Conservation (phyloP, 2,888 invertebrate genomes). For the Rhamnusium bicolor region DNA sequence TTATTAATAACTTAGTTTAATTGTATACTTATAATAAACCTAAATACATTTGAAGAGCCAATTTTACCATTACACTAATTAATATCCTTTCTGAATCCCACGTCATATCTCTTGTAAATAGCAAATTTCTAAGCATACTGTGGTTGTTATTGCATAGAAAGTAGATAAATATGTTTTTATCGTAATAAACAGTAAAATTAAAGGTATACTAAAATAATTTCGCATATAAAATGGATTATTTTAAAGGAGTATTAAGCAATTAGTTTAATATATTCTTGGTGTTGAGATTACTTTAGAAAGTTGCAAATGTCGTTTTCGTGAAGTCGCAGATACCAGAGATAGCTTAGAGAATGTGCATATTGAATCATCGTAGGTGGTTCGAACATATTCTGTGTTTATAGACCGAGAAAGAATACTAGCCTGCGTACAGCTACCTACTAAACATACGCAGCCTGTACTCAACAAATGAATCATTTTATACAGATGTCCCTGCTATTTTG, state of each 20-base stretch:
- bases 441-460: conserved; percentile 5
- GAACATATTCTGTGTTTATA: conserved; percentile 27
- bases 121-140: not conserved
- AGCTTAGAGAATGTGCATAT: conserved; percentile 32
- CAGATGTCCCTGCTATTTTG: not conserved
- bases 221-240: conserved; percentile 16
- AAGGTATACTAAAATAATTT: not conserved
- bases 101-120: not conserved
- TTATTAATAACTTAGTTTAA: not conserved
- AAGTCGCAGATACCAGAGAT: conserved; percentile 28
- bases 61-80: not conserved
- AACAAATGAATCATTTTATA: conserved; percentile 2
- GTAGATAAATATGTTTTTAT: not conserved
- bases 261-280: conserved; percentile 36
- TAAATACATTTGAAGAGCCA: not conserved
- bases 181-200: not conserved
- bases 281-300: conserved; percentile 44
- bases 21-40: not conserved
- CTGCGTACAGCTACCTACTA: not conserved
- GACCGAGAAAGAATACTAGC: conserved; percentile 11
- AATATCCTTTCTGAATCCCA: not conserved
- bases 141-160: not conserved
- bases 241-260: conserved; percentile 34
- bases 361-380: conserved; percentile 37
- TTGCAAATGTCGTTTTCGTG: conserved; percentile 51